phyloP scores from a whole-genome alignment of 2,113 vertebrate species.

The Dasyornis broadbenti region DNA sequence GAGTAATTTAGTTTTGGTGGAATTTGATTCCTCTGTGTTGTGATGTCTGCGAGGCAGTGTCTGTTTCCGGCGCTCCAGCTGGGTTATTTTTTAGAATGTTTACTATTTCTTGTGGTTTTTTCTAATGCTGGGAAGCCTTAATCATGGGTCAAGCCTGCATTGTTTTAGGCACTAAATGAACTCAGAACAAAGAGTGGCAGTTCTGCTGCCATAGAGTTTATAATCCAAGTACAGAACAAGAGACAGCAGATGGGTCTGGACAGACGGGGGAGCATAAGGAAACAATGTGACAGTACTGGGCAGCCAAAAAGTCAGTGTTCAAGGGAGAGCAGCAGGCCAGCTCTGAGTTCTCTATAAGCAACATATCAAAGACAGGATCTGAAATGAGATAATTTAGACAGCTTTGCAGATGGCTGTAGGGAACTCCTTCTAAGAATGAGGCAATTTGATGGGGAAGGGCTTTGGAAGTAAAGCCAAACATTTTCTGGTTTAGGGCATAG shows the following conservation, averaged over 20 bases:
- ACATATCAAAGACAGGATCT: background rate
- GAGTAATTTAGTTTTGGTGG: slow-evolving; percentile 25
- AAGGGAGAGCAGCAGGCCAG: slow-evolving; percentile 16
- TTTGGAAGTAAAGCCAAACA: background rate
- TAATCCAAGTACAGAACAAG: slow-evolving; percentile 15
- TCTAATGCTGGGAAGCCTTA: background rate
- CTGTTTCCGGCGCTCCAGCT: slow-evolving; percentile 6
- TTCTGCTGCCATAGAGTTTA: background rate
- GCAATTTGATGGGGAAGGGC: background rate
- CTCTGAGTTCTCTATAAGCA: slow-evolving; percentile 9
- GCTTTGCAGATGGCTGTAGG: background rate
- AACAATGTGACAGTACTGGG: slow-evolving; percentile 34
- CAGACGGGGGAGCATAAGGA: slow-evolving; percentile 56
- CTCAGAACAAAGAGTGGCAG: slow-evolving; percentile 3
- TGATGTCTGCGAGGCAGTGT: background rate
- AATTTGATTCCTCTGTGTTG: slow-evolving; percentile 5
- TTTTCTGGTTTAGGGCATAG: background rate
- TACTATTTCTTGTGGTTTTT: background rate
- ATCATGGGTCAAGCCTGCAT: slow-evolving; percentile 6
- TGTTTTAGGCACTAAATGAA: slow-evolving; percentile 18
- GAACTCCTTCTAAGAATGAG: background rate
- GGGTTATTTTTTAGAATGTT: slow-evolving; percentile 17
- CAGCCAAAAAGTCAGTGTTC: slow-evolving; percentile 34
- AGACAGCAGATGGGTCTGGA: slow-evolving; percentile 46
- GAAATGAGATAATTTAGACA: slow-evolving; percentile 32